These are phyloP conservation scores for Plecotus auritus DNA, from an alignment of 2,113 vertebrate genomes.

Conservation along the genomic window DNA sequence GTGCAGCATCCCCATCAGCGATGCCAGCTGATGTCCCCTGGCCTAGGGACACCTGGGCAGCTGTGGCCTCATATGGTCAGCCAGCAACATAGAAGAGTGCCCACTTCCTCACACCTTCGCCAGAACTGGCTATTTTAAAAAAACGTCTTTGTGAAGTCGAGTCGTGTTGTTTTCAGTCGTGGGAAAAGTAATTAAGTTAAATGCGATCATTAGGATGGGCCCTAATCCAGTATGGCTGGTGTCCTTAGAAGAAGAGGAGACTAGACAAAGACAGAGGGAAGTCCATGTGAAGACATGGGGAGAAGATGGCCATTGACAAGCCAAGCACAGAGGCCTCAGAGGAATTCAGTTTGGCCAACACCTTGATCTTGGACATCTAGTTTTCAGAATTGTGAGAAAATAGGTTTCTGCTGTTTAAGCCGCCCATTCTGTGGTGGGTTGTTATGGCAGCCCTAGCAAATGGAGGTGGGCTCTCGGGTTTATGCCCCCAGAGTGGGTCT, in stretches of 20 bases:
- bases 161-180: neutral
- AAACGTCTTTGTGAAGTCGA: neutral
- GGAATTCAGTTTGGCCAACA: neutral
- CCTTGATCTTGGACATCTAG: neutral
- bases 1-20: accelerated
- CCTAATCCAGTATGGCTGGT: neutral
- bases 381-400: neutral
- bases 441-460: neutral
- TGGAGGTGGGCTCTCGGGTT: neutral
- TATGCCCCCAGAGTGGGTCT: neutral
- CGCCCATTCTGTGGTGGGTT: accelerated
- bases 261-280: neutral
- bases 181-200: neutral
- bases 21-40: too few species aligned
- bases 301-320: neutral
- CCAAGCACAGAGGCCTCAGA: neutral
- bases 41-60: neutral
- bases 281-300: neutral
- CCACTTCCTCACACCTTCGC: neutral
- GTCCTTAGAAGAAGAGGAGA: neutral
- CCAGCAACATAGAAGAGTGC: accelerated
- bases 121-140: neutral
- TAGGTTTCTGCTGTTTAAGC: neutral
- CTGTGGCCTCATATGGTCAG: neutral
- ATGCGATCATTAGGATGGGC: neutral